A percentile compares a stretch with the other conserved stretches of the same genome.
phyloP scores from a whole-genome alignment of 1,140 invertebrate species.

The Scaptomyza pallida region DNA sequence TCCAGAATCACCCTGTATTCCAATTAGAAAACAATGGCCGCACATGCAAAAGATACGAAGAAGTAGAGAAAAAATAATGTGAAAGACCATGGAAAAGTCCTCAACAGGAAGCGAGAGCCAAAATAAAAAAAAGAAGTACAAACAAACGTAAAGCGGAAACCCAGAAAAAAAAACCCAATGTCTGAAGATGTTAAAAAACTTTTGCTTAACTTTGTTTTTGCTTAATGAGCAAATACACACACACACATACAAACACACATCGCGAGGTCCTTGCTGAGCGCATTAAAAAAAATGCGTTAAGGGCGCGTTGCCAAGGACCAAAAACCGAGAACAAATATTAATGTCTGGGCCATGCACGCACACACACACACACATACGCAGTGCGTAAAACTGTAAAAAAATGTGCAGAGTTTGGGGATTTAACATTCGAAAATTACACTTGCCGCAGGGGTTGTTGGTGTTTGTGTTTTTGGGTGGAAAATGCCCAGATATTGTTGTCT shows the following conservation, averaged over 20 bases:
- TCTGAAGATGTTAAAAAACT: slow-evolving; percentile 75
- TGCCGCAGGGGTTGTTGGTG: slow-evolving; percentile 64
- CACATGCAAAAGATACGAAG: slow-evolving; percentile 27
- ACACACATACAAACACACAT: slow-evolving; percentile 40
- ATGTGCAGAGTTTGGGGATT: slow-evolving; percentile 15
- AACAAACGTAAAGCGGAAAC: slow-evolving; percentile 62
- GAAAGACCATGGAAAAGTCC: slow-evolving; percentile 39
- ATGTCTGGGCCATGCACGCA: slow-evolving; percentile 65
- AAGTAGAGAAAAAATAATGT: slow-evolving; percentile 15
- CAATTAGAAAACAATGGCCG: slow-evolving; percentile 56
- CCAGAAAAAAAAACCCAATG: slow-evolving; percentile 71
- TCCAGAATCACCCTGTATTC: slow-evolving; percentile 55
- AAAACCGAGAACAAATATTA: slow-evolving; percentile 72
- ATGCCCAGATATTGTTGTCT: slow-evolving; percentile 45
- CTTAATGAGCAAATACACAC: slow-evolving; percentile 80
- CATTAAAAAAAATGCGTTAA: slow-evolving; percentile 79
- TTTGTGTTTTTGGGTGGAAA: slow-evolving; percentile 45
- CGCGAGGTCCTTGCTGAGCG: slow-evolving; percentile 38
- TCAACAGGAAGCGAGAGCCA: slow-evolving; percentile 21
- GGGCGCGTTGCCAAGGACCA: slow-evolving; percentile 69
- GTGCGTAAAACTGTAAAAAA: slow-evolving; percentile 64
- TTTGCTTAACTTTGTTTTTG: slow-evolving; percentile 78
- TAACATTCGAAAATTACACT: slow-evolving; percentile 52
- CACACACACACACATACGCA: slow-evolving; percentile 33
- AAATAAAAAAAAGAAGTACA: slow-evolving; percentile 39